These are phyloP conservation scores for Chymomyza procnemis DNA, from an alignment of 2,888 invertebrate genomes.

Conservation along the genomic window DNA sequence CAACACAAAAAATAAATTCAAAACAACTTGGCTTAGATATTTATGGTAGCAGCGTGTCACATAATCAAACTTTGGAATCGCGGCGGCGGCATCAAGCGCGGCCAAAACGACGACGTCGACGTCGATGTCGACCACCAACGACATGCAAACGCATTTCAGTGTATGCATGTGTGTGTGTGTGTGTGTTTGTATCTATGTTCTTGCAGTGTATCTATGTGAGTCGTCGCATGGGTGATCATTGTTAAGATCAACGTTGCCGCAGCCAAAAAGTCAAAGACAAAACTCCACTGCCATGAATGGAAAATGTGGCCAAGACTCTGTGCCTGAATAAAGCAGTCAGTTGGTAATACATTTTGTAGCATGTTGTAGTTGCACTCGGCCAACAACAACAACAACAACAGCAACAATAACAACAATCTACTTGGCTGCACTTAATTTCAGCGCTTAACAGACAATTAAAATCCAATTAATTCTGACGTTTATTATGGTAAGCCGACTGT, in stretches of 20 bases:
- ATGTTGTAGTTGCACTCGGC: constrained; percentile 28
- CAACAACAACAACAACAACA: constrained; percentile 24
- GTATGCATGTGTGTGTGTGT: constrained; percentile 1
- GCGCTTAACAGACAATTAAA: constrained; percentile 78
- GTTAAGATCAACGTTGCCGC: constrained; percentile 57
- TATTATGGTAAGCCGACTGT: constrained; percentile 77
- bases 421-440: constrained; percentile 73
- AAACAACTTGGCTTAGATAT: constrained; percentile 34
- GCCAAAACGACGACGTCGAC: background rate
- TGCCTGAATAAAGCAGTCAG: constrained; percentile 68
- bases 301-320: constrained; percentile 34
- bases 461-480: constrained; percentile 79
- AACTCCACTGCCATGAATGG: constrained; percentile 34
- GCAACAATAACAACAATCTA: constrained; percentile 47
- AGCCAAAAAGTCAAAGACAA: background rate
- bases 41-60: constrained; percentile 65
- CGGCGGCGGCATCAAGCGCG: constrained; percentile 45
- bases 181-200: too few species aligned
- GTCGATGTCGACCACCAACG: constrained; percentile 55
- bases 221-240: constrained; percentile 68
- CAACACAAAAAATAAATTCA: too few species aligned
- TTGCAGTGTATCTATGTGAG: constrained; percentile 29
- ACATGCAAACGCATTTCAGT: constrained; percentile 58
- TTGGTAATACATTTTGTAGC: constrained; percentile 61
- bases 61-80: constrained; percentile 62